Evolutionary conservation across 2,797 vertebrate species (phyloP), one percentile per base, ranked within the genome.

Genomic region (Cryptoprocta ferox): DNA sequence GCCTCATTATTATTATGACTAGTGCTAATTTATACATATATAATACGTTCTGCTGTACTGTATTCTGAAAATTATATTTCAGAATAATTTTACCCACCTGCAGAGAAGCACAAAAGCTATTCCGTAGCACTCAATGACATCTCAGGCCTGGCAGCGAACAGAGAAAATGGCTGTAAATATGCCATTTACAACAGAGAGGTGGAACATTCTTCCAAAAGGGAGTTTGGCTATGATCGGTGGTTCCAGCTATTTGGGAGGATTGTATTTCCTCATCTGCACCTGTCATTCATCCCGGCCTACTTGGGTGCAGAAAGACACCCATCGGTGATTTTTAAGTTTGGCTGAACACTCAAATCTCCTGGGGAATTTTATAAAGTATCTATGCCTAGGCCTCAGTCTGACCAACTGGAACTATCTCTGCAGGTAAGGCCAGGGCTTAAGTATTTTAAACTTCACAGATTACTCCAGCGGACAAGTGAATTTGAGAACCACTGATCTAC

Each of bases 1-100:
- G 65, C 45, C 70, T 96, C 89, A 86, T 96, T 97, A 80, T 96
- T 98, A 91, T 93, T 96, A 83, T 94, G 78, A 94, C 68, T 89
- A 86, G 37, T 66, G 95, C 45, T 97, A 96, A 97, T 95, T 94
- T 97, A 94, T 81, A 92, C 28, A 71, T 82, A 96, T 95, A 80
- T 78, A 89, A 93, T 93, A 28, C 75, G 91, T 87, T 97, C 88
- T 95, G 68, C 66, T 90, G 94, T 93, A 92, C 56, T 96, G 91
- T 96, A 68, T 53, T 97, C n/a, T 89, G 85, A 95, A 97, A 96
- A 91, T 95, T 96, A 53, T 89, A 87, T 73, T 96, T 95, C 75
- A 86, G 89, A 93, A 96, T 86, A 66, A 89, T 93, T 96, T 96
- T 89, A 79, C 94, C 94, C 65, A 96, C 96, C 79, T 91, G 75